Conservation (phyloP, 2,113 vertebrate species). For the Notiomystis cincta region DNA sequence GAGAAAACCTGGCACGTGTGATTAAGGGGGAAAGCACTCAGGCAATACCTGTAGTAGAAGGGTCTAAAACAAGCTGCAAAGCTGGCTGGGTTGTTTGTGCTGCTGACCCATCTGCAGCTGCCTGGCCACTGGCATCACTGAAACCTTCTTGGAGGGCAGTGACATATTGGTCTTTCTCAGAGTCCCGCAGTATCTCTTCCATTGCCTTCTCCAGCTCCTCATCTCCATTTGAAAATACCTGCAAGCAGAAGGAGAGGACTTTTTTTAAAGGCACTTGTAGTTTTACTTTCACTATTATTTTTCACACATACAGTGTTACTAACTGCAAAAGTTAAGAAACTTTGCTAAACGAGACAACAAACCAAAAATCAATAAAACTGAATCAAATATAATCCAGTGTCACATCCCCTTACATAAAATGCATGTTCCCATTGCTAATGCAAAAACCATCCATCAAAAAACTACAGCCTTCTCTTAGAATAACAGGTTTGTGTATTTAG, state of each 20-base stretch:
- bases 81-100: slow-evolving; percentile 40
- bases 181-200: slow-evolving; percentile 88
- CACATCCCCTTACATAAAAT: background rate
- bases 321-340: background rate
- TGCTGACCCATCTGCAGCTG: slow-evolving; percentile 21
- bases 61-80: slow-evolving; percentile 72
- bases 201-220: slow-evolving; percentile 92
- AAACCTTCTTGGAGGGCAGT: background rate
- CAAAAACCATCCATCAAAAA: background rate
- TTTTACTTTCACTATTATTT: background rate
- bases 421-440: background rate
- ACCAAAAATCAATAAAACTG: background rate
- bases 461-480: background rate
- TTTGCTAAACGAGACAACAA: background rate
- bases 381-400: background rate
- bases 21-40: background rate
- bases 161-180: slow-evolving; percentile 68
- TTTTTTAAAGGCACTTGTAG: background rate
- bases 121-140: background rate
- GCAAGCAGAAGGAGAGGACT: background rate
- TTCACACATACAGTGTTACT: background rate
- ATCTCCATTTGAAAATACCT: slow-evolving; percentile 89
- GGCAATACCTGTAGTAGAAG: slow-evolving; percentile 69
- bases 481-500: background rate
- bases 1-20: background rate